Evolutionary conservation across 2,797 vertebrate species (phyloP).

Genomic region (Leuciscus waleckii): DNA sequence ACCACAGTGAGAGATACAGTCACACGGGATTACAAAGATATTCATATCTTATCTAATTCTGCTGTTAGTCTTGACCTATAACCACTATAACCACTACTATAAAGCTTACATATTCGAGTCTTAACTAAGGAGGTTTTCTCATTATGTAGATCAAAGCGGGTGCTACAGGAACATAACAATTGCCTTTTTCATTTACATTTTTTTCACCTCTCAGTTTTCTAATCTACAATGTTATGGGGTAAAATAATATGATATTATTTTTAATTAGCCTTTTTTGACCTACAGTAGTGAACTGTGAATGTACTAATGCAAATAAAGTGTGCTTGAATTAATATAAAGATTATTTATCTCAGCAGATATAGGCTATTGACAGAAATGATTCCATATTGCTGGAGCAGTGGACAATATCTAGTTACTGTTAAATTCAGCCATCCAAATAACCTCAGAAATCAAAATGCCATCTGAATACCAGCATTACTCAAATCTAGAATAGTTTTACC

Average conservation of each 20-base stretch:
- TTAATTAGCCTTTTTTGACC: not conserved
- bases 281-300: slow-evolving; percentile 10
- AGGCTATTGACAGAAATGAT: not conserved
- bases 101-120: not conserved
- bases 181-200: not conserved
- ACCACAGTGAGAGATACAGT: slow-evolving; percentile 61
- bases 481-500: not conserved
- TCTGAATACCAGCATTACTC: not conserved
- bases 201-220: not conserved
- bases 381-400: not conserved
- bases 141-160: not conserved
- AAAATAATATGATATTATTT: not conserved
- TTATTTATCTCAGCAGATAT: not conserved
- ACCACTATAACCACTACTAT: not conserved
- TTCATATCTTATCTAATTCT: not conserved
- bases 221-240: not conserved
- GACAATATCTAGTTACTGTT: not conserved
- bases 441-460: not conserved
- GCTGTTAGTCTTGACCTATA: not conserved
- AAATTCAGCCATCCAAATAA: not conserved
- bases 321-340: not conserved
- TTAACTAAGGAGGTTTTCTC: not conserved
- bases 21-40: not conserved
- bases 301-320: not conserved
- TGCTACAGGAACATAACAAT: not conserved